A percentile compares a stretch with the other conserved stretches of the same genome.
Evolutionary conservation across 1,140 invertebrate genomes (phyloP).

Genomic region (Drosophila littoralis): DNA sequence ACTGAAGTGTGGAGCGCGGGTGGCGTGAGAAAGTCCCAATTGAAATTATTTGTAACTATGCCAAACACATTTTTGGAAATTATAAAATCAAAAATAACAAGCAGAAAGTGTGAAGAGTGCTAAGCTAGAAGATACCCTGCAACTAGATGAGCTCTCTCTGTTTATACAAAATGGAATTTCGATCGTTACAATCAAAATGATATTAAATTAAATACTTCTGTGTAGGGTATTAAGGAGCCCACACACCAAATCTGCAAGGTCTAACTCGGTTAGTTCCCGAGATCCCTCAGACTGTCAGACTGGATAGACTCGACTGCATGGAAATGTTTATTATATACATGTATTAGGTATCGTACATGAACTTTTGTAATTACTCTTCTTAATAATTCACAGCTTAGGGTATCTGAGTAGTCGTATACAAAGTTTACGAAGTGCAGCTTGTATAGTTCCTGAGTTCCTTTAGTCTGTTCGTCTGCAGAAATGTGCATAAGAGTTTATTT

Average conservation of each 20-base stretch:
- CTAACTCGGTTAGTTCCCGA: not conserved
- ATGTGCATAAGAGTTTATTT: too few relatives aligned
- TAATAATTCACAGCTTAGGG: too few relatives aligned
- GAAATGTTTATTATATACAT: too few relatives aligned
- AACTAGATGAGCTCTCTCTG: not conserved
- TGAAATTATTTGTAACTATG: not conserved
- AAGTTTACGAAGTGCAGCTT: too few relatives aligned
- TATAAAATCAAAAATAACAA: constrained; percentile 3
- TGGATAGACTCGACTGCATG: too few relatives aligned
- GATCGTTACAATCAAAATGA: too few relatives aligned
- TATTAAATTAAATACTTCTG: too few relatives aligned
- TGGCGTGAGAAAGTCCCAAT: constrained; percentile 49
- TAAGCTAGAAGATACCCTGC: not conserved
- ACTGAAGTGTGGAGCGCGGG: constrained; percentile 17
- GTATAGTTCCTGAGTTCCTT: too few relatives aligned
- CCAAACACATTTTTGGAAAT: not conserved
- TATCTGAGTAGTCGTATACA: too few relatives aligned
- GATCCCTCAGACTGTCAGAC: not conserved
- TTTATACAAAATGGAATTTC: not conserved
- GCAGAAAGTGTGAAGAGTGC: not conserved
- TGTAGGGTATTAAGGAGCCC: not conserved
- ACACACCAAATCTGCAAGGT: not conserved
- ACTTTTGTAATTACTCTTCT: too few relatives aligned
- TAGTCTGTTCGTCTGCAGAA: too few relatives aligned
- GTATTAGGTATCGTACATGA: too few relatives aligned